These are phyloP conservation scores for Ochropleura plecta DNA, from an alignment of 2,888 invertebrate genomes.

Conservation along the genomic window DNA sequence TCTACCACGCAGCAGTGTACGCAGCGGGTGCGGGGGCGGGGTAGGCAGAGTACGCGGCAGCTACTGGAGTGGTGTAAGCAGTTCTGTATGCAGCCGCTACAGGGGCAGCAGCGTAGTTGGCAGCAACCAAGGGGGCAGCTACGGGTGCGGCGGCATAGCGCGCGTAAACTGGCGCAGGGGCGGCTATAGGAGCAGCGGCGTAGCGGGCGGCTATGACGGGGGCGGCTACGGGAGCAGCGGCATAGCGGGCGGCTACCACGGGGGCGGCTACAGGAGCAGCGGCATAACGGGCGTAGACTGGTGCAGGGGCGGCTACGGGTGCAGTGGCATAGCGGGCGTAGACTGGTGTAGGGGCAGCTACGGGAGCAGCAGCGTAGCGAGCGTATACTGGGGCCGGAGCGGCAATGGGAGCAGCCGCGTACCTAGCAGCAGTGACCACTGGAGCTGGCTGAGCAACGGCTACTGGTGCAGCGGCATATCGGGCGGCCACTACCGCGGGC, in stretches of 20 bases:
- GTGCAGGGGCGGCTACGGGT: slow-evolving; percentile 88
- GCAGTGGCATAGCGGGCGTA: slow-evolving; percentile 81
- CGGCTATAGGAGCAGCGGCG: slow-evolving; percentile 46
- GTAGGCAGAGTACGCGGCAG: slow-evolving; percentile 63
- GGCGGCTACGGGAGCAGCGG: slow-evolving; percentile 74
- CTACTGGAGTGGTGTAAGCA: slow-evolving; percentile 56
- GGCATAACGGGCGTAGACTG: slow-evolving; percentile 76
- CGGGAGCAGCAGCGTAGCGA: slow-evolving; percentile 81
- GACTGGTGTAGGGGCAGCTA: slow-evolving; percentile 58
- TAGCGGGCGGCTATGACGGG: slow-evolving; percentile 64
- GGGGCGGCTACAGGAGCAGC: slow-evolving; percentile 60
- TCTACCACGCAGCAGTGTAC: slow-evolving; percentile 57
- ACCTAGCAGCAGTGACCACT: slow-evolving; percentile 81
- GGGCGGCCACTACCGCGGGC: slow-evolving; percentile 74
- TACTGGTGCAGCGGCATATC: slow-evolving; percentile 73
- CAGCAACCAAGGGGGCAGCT: slow-evolving; percentile 68
- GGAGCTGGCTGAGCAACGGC: slow-evolving; percentile 60
- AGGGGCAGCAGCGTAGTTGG: slow-evolving; percentile 59
- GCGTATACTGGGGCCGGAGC: slow-evolving; percentile 53
- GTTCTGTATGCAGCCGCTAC: slow-evolving; percentile 53
- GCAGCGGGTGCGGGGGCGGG: slow-evolving; percentile 65
- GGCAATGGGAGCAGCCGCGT: slow-evolving; percentile 70
- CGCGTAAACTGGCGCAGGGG: slow-evolving; percentile 57
- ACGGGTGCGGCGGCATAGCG: slow-evolving; percentile 70
- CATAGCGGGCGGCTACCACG: slow-evolving; percentile 54